These are phyloP conservation scores for Sebastes iracundus DNA, from an alignment of 2,797 vertebrate species.

Conservation along the genomic window DNA sequence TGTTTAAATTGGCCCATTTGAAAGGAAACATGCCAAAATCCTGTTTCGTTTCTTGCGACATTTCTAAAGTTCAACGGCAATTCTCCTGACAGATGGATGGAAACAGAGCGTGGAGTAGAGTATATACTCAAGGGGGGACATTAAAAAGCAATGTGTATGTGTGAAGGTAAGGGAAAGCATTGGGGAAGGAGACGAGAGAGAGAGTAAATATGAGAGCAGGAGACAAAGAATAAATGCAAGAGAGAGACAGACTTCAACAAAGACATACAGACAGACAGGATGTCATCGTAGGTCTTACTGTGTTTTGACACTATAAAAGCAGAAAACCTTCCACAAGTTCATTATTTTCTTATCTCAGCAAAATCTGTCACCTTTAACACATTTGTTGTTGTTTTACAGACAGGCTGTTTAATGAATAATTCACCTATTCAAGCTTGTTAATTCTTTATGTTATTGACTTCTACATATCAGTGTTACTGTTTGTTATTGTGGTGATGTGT, in stretches of 20 bases:
- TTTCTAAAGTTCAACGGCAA: constrained; percentile 56
- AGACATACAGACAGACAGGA: not conserved
- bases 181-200: constrained; percentile 24
- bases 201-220: constrained; percentile 4
- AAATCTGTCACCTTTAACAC: not conserved
- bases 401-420: constrained; percentile 36
- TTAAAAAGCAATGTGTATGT: constrained; percentile 45
- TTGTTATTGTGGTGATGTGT: not conserved
- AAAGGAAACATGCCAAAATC: not conserved
- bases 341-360: not conserved
- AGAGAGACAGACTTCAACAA: not conserved
- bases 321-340: not conserved
- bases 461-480: not conserved
- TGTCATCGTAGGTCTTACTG: not conserved
- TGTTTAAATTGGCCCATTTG: not conserved
- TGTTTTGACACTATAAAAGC: constrained; percentile 8
- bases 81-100: constrained; percentile 49
- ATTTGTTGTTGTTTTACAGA: constrained; percentile 32
- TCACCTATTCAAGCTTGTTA: constrained; percentile 15
- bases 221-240: constrained; percentile 25
- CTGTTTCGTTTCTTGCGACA: constrained; percentile 4
- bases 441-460: constrained; percentile 35
- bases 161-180: constrained; percentile 43
- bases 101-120: constrained; percentile 41
- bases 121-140: constrained; percentile 54